phyloP scores from a whole-genome alignment of 2,797 vertebrate species.

The Takifugu rubripes region DNA sequence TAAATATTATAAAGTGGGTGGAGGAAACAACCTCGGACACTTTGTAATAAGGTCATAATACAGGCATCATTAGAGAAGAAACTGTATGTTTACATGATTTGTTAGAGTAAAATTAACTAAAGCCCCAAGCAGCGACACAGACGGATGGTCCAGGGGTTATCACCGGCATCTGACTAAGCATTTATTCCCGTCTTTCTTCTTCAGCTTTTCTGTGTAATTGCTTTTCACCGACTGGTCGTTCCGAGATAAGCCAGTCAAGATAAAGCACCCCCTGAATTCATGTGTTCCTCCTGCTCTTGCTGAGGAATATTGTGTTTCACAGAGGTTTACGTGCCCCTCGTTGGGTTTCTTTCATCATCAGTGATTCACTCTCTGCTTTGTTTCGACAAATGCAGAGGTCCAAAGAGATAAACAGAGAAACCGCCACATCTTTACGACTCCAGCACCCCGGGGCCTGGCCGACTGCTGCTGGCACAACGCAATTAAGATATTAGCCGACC shows the following conservation, averaged over 20 bases:
- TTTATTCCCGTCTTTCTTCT: slow-evolving; percentile 54
- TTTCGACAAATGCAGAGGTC: slow-evolving; percentile 32
- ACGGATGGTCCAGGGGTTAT: slow-evolving; percentile 34
- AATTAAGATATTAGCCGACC: slow-evolving; percentile 29
- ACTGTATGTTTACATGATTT: no score
- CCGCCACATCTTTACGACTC: slow-evolving; percentile 41
- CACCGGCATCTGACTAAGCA: slow-evolving; percentile 27
- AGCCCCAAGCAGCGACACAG: background rate
- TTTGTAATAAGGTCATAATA: background rate
- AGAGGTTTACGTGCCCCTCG: slow-evolving; percentile 31
- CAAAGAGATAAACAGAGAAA: slow-evolving; percentile 28
- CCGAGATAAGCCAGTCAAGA: slow-evolving; percentile 36
- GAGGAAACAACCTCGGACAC: background rate
- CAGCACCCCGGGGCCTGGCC: slow-evolving; percentile 13
- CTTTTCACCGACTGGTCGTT: slow-evolving; percentile 38
- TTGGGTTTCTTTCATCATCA: slow-evolving; percentile 44
- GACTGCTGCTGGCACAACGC: slow-evolving; percentile 22
- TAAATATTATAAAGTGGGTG: no score
- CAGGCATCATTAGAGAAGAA: background rate
- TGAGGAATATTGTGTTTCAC: slow-evolving; percentile 28
- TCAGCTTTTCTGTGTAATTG: slow-evolving; percentile 45
- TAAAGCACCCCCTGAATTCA: slow-evolving; percentile 51
- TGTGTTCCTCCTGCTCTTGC: background rate
- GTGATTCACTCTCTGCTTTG: slow-evolving; percentile 43
- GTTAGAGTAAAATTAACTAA: no score